Conservation (phyloP, 2,888 invertebrate species). For the Noctua janthe region DNA sequence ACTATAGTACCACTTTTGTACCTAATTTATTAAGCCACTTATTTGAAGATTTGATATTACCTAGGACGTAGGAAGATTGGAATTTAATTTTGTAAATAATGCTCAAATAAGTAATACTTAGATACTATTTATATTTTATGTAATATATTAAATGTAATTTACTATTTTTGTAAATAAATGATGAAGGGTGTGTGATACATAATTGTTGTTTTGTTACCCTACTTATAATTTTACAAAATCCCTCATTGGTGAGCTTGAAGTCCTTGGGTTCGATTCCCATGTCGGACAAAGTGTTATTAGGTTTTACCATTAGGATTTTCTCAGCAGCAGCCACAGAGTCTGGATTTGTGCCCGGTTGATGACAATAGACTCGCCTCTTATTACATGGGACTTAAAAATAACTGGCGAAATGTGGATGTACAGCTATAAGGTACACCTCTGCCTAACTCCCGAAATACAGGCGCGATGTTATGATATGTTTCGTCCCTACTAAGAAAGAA, state of each 20-base stretch:
- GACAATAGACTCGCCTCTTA: neutral
- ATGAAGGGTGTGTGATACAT: constrained; percentile 69
- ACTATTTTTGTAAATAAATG: constrained; percentile 83
- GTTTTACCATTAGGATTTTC: neutral
- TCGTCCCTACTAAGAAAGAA: neutral
- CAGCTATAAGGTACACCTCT: too few relatives aligned
- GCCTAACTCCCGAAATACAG: neutral
- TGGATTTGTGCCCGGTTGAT: too few relatives aligned
- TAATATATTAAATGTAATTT: constrained; percentile 63
- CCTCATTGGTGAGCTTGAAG: neutral
- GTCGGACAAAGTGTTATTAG: neutral
- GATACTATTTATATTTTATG: constrained; percentile 66
- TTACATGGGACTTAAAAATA: too few relatives aligned
- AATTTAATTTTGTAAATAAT: constrained; percentile 72
- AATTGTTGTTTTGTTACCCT: neutral
- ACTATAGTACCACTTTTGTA: constrained; percentile 48
- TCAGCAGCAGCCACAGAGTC: neutral
- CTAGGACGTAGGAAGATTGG: constrained; percentile 44
- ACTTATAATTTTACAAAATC: neutral
- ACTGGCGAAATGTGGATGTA: too few relatives aligned
- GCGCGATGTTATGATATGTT: neutral
- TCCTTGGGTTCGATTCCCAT: neutral
- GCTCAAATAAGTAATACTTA: constrained; percentile 73
- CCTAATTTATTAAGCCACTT: constrained; percentile 50
- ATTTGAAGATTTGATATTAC: constrained; percentile 50